Evolutionary conservation across 1,140 invertebrate genomes (phyloP).

Genomic region (Drosophila quadrilineata): DNA sequence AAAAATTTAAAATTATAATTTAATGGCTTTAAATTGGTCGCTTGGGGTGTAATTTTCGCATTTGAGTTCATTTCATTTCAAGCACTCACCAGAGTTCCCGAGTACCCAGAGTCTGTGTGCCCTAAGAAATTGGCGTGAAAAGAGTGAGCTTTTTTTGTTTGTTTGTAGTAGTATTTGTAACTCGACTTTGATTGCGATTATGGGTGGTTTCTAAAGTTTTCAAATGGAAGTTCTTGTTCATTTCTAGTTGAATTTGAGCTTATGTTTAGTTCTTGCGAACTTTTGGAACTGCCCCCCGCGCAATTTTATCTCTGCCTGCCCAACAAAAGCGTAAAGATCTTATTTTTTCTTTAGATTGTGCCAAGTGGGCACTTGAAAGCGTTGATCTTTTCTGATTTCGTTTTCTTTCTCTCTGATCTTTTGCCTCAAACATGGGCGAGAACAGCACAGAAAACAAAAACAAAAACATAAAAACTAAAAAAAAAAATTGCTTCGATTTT

Average conservation of each 20-base stretch:
- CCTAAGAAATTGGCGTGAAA: slow-evolving; percentile 31
- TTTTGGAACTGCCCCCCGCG: slow-evolving; percentile 30
- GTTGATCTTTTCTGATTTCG: slow-evolving; percentile 73
- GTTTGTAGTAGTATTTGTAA: too few species aligned
- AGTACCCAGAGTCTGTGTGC: too few species aligned
- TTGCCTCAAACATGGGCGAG: too few species aligned
- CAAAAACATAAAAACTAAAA: too few species aligned
- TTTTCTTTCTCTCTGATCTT: slow-evolving; percentile 61
- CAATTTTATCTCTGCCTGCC: slow-evolving; percentile 32
- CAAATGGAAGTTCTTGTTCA: too few species aligned
- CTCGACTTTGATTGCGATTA: slow-evolving; percentile 17
- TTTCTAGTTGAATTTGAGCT: too few species aligned
- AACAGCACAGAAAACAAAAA: too few species aligned
- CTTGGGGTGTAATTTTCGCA: slow-evolving; percentile 79
- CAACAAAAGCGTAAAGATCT: slow-evolving; percentile 53
- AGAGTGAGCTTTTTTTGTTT: slow-evolving; percentile 27
- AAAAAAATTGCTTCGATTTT: slow-evolving; percentile 74
- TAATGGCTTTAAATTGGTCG: slow-evolving; percentile 78
- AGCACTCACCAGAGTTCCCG: slow-evolving; percentile 25
- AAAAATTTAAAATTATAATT: slow-evolving; percentile 80
- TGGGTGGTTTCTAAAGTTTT: slow-evolving; percentile 9
- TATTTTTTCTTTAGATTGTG: slow-evolving; percentile 53
- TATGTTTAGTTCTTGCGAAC: too few species aligned
- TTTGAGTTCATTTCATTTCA: slow-evolving; percentile 76
- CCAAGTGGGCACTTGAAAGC: slow-evolving; percentile 75